A percentile compares a stretch with the other conserved stretches of the same genome.
Conservation (phyloP, 2,888 invertebrate species). For the Sphaeridia pumilis region DNA sequence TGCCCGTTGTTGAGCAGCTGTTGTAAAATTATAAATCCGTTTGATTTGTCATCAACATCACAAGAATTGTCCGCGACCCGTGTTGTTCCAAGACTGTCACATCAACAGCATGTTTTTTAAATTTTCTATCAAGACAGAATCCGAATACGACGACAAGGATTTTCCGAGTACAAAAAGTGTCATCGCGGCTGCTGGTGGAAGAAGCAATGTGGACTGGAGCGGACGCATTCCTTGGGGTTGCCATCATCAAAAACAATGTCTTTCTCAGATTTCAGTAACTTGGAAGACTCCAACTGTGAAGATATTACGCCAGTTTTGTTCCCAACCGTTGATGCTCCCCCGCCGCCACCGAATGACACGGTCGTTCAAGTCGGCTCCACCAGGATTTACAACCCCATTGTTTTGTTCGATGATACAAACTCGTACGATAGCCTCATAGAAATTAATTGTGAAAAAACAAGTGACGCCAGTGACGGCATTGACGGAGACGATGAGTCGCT, state of each 20-base stretch:
- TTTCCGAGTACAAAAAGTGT: no score
- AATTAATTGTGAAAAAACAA: background rate
- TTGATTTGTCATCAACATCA: no score
- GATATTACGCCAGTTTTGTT: background rate
- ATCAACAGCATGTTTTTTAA: no score
- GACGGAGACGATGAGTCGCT: background rate
- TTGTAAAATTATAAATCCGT: no score
- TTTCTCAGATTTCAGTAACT: slow-evolving; percentile 2
- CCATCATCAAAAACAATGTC: slow-evolving; percentile 1
- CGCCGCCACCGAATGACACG: background rate
- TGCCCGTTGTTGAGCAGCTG: no score
- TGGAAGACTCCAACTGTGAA: background rate
- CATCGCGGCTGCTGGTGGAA: no score
- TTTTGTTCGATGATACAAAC: background rate
- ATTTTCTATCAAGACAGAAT: no score
- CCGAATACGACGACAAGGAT: no score
- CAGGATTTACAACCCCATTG: background rate
- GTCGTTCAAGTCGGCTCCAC: background rate
- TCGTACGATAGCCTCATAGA: background rate
- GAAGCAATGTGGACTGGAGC: slow-evolving; percentile 1
- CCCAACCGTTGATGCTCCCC: background rate
- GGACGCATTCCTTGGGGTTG: no score
- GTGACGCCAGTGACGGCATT: background rate
- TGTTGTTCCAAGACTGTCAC: no score
- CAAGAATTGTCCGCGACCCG: no score